Conservation (phyloP, 2,888 invertebrate species). For the Papilio demoleus region DNA sequence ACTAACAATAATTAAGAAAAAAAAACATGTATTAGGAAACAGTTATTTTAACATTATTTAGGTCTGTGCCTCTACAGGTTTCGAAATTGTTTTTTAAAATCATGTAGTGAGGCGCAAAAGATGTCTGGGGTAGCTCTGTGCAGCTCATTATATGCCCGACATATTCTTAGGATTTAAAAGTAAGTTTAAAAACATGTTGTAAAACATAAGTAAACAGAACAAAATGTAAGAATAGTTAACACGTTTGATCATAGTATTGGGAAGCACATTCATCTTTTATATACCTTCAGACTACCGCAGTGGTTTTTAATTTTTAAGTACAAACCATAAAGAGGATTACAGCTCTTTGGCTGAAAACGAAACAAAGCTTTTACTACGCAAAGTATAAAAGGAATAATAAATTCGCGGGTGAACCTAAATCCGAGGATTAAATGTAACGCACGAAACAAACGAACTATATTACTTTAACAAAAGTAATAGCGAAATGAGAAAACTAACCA, state of each 20-base stretch:
- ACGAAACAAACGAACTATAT: conserved; percentile 16
- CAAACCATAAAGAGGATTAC: conserved; percentile 17
- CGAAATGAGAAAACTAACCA: conserved; percentile 7
- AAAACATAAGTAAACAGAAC: background rate
- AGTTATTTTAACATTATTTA: no score
- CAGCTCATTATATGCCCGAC: no score
- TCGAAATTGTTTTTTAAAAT: no score
- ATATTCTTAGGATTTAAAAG: no score
- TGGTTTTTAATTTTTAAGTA: conserved; percentile 38
- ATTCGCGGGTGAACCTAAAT: conserved; percentile 20
- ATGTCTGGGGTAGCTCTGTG: no score
- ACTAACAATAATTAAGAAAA: no score
- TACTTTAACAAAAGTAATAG: conserved; percentile 3
- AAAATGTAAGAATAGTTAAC: background rate
- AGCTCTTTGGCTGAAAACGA: conserved; percentile 24
- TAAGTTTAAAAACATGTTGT: background rate
- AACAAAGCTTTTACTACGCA: conserved; percentile 19
- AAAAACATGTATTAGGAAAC: no score
- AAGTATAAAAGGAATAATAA: conserved; percentile 31
- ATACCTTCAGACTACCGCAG: conserved; percentile 43
- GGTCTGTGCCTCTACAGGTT: no score
- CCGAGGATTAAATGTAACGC: conserved; percentile 25
- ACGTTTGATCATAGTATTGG: no score
- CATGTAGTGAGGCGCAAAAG: no score
- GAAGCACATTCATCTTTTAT: background rate